Base-by-base conservation (phyloP, 2,797 vertebrate species). In the Alcedo quadribrachys region DNA sequence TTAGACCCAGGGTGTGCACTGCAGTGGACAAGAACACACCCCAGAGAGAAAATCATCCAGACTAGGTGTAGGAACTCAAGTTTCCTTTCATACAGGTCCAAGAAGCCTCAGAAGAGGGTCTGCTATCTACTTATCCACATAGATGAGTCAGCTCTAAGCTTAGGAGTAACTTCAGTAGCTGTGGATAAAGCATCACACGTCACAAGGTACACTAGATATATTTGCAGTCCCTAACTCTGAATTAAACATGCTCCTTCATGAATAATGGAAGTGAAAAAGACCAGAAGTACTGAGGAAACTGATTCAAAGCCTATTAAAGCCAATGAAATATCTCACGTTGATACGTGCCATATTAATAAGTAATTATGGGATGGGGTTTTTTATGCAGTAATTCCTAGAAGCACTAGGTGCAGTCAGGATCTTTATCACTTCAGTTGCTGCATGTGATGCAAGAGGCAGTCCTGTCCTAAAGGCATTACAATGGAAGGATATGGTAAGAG, bases 201-300 rank as follows among this genome's bases (percentile, higher is more conserved):
- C 82, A 25, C 79, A n/a, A 61, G 30, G 61, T n/a, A 16, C 32
- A 12, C 43, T 24, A 57, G 12, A 63, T 37, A 11, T 9, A 74
- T 28, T 55, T 84, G 94, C 60, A 66, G 63, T 48, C 66, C 89
- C 91, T 66, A 57, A 76, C 40, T 85, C 85, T 95, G 74, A 95
- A 94, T 95, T 95, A 85, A 95, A 93, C 80, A 87, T 84, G 35
- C n/a, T 81, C 55, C 55, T 60, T 81, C 91, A 92, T 93, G 67
- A 92, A 93, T 94, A 92, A 96, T 89, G 67, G 74, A 95, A 20
- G 51, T 10, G 6, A 60, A 42, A 87, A 65, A 81, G 90, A 73
- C 89, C 89, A 93, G 93, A 71, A 68, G 68, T 91, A 82, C 77
- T 42, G 12, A 91, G 67, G 35, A 87, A 70, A 77, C 62, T 37